Evolutionary conservation across 2,797 vertebrate genomes (phyloP).

Genomic region (Chelon auratus): DNA sequence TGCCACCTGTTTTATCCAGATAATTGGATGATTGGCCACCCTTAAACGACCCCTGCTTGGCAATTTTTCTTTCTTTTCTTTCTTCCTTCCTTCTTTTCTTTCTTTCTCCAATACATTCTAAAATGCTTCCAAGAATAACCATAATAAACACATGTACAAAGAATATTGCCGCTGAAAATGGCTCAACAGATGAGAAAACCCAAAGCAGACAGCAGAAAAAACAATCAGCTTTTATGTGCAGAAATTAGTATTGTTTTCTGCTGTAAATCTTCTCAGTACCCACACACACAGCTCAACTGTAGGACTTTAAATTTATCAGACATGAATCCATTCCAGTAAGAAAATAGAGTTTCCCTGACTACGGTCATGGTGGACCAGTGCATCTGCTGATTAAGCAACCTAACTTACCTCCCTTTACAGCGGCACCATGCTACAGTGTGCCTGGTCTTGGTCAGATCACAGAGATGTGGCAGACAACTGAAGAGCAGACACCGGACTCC

Average conservation of each 20-base stretch:
- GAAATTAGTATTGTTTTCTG: background rate
- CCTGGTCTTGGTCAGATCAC: constrained; percentile 35
- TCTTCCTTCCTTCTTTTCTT: too few species aligned
- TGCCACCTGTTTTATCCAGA: constrained; percentile 83
- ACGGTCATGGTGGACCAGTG: background rate
- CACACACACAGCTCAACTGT: constrained; percentile 1
- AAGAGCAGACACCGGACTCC: constrained; percentile 32
- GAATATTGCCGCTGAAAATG: constrained; percentile 22
- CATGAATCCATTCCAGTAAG: constrained; percentile 1
- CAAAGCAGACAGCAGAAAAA: constrained; percentile 9
- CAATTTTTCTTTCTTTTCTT: constrained; percentile 34
- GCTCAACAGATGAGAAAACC: constrained; percentile 14
- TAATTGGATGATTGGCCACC: constrained; percentile 82
- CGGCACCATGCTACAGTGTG: background rate
- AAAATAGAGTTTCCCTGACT: background rate
- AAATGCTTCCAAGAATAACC: constrained; percentile 5
- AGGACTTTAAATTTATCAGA: constrained; percentile 16
- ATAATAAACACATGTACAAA: constrained; percentile 12
- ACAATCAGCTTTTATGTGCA: constrained; percentile 1
- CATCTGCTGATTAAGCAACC: too few species aligned
- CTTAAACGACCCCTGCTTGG: constrained; percentile 70
- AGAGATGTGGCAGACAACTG: constrained; percentile 19
- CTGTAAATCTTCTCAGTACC: constrained; percentile 15
- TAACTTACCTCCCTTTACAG: too few species aligned
- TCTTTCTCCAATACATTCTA: background rate